Evolutionary conservation across 1,140 invertebrate genomes (phyloP).

Genomic region (Diploscapter pachys): DNA sequence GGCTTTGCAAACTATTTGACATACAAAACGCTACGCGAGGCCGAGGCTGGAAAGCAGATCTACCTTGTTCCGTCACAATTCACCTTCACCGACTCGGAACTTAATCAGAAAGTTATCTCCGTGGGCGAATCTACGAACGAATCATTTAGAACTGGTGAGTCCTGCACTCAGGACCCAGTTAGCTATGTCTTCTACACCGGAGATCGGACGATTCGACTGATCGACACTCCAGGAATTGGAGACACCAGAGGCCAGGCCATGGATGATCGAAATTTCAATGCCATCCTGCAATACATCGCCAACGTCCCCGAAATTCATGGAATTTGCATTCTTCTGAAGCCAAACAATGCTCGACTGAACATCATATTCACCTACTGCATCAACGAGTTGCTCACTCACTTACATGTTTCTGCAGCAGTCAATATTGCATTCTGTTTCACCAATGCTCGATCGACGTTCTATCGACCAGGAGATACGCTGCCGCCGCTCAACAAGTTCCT

Average conservation of each 20-base stretch:
- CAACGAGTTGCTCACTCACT: background rate
- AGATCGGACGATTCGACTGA: background rate
- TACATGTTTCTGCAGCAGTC: background rate
- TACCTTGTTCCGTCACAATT: slow-evolving; percentile 2
- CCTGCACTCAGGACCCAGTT: slow-evolving; percentile 4
- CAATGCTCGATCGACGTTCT: background rate
- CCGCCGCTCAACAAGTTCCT: background rate
- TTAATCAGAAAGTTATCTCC: no score
- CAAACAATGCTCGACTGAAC: slow-evolving; percentile 1
- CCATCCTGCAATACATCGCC: slow-evolving; percentile 1
- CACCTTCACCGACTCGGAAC: background rate
- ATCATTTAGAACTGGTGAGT: no score
- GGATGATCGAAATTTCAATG: slow-evolving; percentile 5
- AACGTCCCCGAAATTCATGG: background rate
- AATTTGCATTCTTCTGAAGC: background rate
- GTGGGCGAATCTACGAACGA: no score
- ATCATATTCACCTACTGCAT: background rate
- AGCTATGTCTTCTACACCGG: background rate
- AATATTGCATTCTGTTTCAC: background rate
- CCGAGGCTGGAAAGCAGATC: background rate
- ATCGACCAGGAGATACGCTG: background rate
- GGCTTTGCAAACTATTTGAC: slow-evolving; percentile 11
- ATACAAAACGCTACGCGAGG: background rate
- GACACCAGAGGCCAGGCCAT: background rate
- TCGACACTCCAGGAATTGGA: slow-evolving; percentile 7